phyloP scores from a whole-genome alignment of 2,113 vertebrate genomes.

The Scomber japonicus region DNA sequence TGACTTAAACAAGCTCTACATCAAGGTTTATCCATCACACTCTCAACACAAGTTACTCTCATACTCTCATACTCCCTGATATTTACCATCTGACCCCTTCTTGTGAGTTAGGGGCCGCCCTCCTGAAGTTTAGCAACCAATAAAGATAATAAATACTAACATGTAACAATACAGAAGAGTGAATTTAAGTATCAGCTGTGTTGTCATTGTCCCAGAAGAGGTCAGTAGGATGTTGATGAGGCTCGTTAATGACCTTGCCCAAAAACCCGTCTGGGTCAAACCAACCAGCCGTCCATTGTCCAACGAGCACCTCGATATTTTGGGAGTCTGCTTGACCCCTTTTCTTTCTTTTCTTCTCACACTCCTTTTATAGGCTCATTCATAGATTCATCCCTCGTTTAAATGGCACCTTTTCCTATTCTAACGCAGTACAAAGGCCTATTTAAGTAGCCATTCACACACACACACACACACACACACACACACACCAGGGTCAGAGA shows the following conservation, averaged over 20 bases:
- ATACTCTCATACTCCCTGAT: too few relatives aligned
- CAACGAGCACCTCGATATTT: slow-evolving; percentile 30
- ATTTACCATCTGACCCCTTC: too few relatives aligned
- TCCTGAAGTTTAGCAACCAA: too few relatives aligned
- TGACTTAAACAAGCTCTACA: too few relatives aligned
- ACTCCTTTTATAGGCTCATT: slow-evolving; percentile 10
- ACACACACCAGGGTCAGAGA: slow-evolving; percentile 45
- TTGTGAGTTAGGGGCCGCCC: too few relatives aligned
- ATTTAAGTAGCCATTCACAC: slow-evolving; percentile 9
- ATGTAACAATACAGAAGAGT: neutral
- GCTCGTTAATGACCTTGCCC: slow-evolving; percentile 1
- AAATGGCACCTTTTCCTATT: slow-evolving; percentile 49
- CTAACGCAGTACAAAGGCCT: slow-evolving; percentile 47
- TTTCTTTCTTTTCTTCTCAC: slow-evolving; percentile 1
- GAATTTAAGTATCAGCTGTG: neutral
- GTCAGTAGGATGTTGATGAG: neutral
- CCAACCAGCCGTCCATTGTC: slow-evolving; percentile 4
- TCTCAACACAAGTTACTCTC: too few relatives aligned
- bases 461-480: neutral
- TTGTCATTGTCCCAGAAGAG: neutral
- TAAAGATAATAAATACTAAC: too few relatives aligned
- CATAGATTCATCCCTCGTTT: slow-evolving; percentile 20
- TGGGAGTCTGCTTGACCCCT: neutral
- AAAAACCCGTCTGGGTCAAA: neutral
- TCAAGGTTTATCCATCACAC: too few relatives aligned